A percentile compares a stretch with the other conserved stretches of the same genome.
These are phyloP conservation scores for Cottoperca gobio DNA, from an alignment of 2,797 vertebrate species.

Conservation along the genomic window DNA sequence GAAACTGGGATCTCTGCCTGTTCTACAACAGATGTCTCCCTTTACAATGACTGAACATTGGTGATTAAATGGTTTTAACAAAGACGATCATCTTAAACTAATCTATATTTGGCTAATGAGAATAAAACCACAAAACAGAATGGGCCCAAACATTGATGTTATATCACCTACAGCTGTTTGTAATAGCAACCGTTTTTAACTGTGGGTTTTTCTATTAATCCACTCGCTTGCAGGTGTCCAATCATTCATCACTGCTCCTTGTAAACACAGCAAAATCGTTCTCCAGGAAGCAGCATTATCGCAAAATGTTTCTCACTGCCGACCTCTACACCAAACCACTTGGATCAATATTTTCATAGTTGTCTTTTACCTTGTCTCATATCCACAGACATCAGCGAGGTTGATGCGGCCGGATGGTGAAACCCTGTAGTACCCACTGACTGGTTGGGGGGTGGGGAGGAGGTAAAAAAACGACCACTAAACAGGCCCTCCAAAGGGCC, in stretches of 20 bases:
- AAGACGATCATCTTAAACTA: not conserved
- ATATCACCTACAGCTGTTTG: constrained; percentile 18
- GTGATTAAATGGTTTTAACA: not conserved
- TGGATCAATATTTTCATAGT: constrained; percentile 64
- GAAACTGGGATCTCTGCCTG: not conserved
- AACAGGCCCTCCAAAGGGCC: constrained; percentile 57
- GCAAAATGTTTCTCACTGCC: constrained; percentile 23
- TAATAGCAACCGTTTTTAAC: not conserved
- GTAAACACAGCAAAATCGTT: constrained; percentile 14
- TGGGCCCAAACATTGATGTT: not conserved
- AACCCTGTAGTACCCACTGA: constrained; percentile 58
- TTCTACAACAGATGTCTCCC: not conserved
- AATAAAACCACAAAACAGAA: constrained; percentile 1
- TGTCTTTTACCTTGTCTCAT: constrained; percentile 49
- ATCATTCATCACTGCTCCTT: not conserved
- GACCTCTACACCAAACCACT: constrained; percentile 32
- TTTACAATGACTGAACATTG: not conserved
- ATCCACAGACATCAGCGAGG: constrained; percentile 61
- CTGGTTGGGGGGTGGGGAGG: constrained; percentile 25
- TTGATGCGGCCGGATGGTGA: constrained; percentile 49
- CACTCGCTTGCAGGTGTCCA: constrained; percentile 15
- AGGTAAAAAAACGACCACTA: constrained; percentile 43
- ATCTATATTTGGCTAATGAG: not conserved
- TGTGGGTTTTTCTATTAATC: not conserved
- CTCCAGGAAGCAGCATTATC: constrained; percentile 35